Base-by-base conservation (phyloP, 2,113 vertebrate species). In the Vidua chalybeata region DNA sequence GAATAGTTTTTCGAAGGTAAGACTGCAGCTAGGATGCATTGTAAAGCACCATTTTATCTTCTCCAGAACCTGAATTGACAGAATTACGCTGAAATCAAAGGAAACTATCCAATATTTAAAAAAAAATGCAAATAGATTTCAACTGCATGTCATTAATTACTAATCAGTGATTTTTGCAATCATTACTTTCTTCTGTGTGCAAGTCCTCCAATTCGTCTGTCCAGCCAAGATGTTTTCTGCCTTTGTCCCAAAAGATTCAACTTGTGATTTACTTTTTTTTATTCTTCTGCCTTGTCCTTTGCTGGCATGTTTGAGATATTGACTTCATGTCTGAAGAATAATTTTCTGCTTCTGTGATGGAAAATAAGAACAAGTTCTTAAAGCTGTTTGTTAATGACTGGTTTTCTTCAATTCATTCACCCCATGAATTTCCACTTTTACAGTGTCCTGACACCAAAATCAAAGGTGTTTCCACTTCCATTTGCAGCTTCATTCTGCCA, bases 201-300 rank as follows among this genome's bases (percentile, higher is more conserved):
- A 39, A 90, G 69, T 76, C 11, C 37, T 83, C 52, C 26, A 85
- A 43, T 95, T 63, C 79, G 58, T 59, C 75, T 64, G 43, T 84
- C 52, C 67, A 94, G 48, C 15, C 43, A 69, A 80, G 72, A 67
- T 39, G 64, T 96, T 96, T 96, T 95, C 95, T 97, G 96, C 93
- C 95, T 97, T 97, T 96, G 93, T 95, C 93, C 93, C 87, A 94
- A 79, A 90, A 75, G 68, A 90, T 88, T 90, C 66, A 33, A 52
- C 72, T 59, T 86, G 46, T 90, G 80, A 33, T 87, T 72, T 92
- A 28, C 35, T 56, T 77, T 52, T 35, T 73, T 11, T 51, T 15
- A 33, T 73, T 61, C 63, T 52, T 13, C 10, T 33, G 61, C 64
- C 12, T 85, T 83, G 41, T 72, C 51, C 43, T 91, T 93, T 85